Evolutionary conservation across 2,888 invertebrate species (phyloP).

Genomic region (Sialis lutaria): DNA sequence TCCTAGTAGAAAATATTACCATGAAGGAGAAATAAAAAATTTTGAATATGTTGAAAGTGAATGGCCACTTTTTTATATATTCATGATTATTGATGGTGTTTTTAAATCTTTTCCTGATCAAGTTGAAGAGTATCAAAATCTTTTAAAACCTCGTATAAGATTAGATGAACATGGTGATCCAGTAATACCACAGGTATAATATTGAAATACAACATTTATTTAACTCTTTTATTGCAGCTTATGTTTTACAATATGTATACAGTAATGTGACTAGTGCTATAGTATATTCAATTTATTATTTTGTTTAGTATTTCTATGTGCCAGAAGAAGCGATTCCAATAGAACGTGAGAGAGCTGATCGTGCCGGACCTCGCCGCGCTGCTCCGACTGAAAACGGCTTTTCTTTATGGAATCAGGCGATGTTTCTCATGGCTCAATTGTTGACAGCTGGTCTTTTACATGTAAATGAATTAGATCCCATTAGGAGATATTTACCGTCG

Average conservation of each 20-base stretch:
- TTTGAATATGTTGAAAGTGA: slow-evolving; percentile 95
- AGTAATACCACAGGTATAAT: neutral
- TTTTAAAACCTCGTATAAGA: slow-evolving; percentile 64
- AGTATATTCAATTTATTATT: no score
- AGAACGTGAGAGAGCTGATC: slow-evolving; percentile 13
- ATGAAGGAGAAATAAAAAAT: slow-evolving; percentile 81
- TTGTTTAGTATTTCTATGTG: slow-evolving; percentile 65
- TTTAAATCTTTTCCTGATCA: slow-evolving; percentile 75
- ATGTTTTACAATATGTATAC: no score
- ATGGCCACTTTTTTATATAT: slow-evolving; percentile 93
- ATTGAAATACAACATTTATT: no score
- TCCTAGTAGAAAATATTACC: slow-evolving; percentile 58
- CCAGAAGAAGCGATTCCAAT: slow-evolving; percentile 34
- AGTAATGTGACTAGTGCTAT: no score
- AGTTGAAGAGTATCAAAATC: slow-evolving; percentile 78
- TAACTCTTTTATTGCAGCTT: no score
- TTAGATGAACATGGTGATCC: slow-evolving; percentile 57
- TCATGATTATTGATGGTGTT: slow-evolving; percentile 92
- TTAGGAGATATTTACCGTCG: slow-evolving; percentile 86
- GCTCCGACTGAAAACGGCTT: slow-evolving; percentile 36
- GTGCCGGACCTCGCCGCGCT: slow-evolving; percentile 6
- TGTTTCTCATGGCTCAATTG: slow-evolving; percentile 86
- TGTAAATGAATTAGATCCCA: slow-evolving; percentile 90
- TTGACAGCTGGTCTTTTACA: slow-evolving; percentile 78
- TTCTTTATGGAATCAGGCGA: slow-evolving; percentile 90